Evolutionary conservation across 92 coral and sea anemone genomes (phyloP).

Genomic region (Parazoanthus swiftii): DNA sequence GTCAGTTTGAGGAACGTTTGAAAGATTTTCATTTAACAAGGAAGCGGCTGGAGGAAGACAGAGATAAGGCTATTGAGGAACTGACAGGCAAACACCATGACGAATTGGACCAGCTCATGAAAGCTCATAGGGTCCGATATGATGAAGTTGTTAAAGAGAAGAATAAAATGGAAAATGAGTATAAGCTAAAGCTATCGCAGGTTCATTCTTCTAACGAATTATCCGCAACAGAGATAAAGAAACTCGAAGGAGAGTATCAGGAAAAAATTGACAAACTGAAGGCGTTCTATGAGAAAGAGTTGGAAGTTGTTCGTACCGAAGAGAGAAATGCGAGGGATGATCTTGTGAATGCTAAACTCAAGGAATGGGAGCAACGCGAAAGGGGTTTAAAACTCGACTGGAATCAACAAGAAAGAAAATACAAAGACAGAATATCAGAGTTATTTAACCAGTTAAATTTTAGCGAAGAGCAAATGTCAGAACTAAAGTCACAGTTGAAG

Average conservation of each 20-base stretch:
- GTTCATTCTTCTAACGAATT: conserved; percentile 57
- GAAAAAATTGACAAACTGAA: conserved; percentile 85
- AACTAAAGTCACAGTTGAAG: conserved; percentile 57
- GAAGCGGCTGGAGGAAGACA: conserved; percentile 76
- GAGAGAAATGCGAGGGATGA: conserved; percentile 65
- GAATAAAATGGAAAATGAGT: conserved; percentile 73
- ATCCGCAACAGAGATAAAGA: conserved; percentile 73
- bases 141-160: conserved; percentile 91
- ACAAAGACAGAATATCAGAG: conserved; percentile 93
- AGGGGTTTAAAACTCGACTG: conserved; percentile 65
- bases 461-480: conserved; percentile 67
- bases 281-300: conserved; percentile 87
- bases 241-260: conserved; percentile 81
- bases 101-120: conserved; percentile 94
- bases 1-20: conserved; percentile 85
- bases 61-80: conserved; percentile 77
- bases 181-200: conserved; percentile 65
- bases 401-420: conserved; percentile 85
- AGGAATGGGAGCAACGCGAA: conserved; percentile 76
- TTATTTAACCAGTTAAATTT: conserved; percentile 75
- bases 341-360: conserved; percentile 32
- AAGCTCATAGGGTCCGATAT: conserved; percentile 95
- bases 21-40: conserved; percentile 80
- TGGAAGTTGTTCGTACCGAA: conserved; percentile 69
- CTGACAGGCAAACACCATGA: conserved; percentile 82